Evolutionary conservation across 1,140 invertebrate genomes (phyloP).

Genomic region (Drosophila repletoides): DNA sequence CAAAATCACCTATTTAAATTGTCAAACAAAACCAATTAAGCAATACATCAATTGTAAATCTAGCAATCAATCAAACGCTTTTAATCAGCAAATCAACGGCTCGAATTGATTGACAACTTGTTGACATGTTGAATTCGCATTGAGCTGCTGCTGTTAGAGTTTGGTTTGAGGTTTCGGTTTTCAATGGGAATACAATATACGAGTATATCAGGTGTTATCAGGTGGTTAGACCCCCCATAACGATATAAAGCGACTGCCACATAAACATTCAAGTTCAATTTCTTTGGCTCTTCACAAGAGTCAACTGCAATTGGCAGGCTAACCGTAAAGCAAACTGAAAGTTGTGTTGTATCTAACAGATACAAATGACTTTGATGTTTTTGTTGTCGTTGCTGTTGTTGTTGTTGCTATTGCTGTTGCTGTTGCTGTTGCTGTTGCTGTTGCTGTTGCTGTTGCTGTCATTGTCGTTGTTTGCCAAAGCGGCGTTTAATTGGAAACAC

Average conservation of each 20-base stretch:
- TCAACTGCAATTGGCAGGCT: constrained; percentile 24
- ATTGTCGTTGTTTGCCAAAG: constrained; percentile 58
- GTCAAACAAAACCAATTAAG: background rate
- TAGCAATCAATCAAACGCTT: constrained; percentile 33
- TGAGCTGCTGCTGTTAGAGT: background rate
- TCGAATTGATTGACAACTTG: constrained; percentile 37
- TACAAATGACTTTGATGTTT: constrained; percentile 39
- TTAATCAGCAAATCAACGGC: constrained; percentile 37
- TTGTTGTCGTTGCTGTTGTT: constrained; percentile 25
- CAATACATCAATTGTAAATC: constrained; percentile 12
- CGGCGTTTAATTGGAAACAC: constrained; percentile 79
- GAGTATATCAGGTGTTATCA: background rate
- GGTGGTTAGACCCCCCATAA: constrained; percentile 22
- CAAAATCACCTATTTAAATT: too few species aligned
- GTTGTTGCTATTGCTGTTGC: too few species aligned
- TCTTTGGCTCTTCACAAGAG: constrained; percentile 22
- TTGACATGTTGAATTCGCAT: constrained; percentile 35
- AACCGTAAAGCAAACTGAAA: constrained; percentile 72
- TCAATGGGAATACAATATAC: background rate
- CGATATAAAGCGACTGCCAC: constrained; percentile 44
- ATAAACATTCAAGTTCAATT: constrained; percentile 76
- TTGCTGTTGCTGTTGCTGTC: constrained; percentile 18
- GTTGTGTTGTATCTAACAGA: constrained; percentile 62
- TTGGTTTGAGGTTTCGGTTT: background rate
- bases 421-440: constrained; percentile 11